phyloP scores from a whole-genome alignment of 2,797 vertebrate species.

The Notoglanidium macrostoma region DNA sequence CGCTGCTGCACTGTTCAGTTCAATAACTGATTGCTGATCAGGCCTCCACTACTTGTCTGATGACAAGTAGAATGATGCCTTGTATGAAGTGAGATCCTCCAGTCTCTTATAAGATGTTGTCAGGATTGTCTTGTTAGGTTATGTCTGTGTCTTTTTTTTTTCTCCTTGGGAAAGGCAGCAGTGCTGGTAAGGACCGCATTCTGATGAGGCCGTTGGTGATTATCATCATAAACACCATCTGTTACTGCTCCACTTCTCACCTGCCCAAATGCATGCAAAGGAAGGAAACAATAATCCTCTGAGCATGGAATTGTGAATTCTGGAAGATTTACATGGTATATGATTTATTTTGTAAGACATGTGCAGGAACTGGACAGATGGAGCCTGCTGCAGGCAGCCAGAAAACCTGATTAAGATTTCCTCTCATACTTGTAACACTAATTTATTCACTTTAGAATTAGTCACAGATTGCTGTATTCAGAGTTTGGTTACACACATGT shows the following conservation, averaged over 20 bases:
- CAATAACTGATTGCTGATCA: constrained; percentile 40
- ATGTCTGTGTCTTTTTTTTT: constrained; percentile 29
- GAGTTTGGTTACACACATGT: neutral
- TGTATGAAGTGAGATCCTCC: constrained; percentile 28
- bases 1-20: constrained; percentile 45
- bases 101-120: constrained; percentile 33
- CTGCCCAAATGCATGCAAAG: constrained; percentile 51
- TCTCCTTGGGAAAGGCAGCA: constrained; percentile 17
- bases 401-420: constrained; percentile 32
- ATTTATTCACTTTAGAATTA: constrained; percentile 27
- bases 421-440: constrained; percentile 1
- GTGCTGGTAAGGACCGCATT: constrained; percentile 42
- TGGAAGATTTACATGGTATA: constrained; percentile 31
- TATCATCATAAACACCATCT: constrained; percentile 60
- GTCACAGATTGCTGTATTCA: constrained; percentile 3
- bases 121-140: constrained; percentile 43
- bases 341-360: constrained; percentile 39
- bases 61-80: constrained; percentile 39
- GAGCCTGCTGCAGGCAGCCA: constrained; percentile 22
- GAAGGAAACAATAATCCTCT: constrained; percentile 48
- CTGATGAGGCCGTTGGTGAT: constrained; percentile 52
- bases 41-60: constrained; percentile 39
- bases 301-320: constrained; percentile 30
- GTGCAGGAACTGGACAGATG: constrained; percentile 40
- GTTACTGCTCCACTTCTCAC: constrained; percentile 48